Base-by-base conservation (phyloP, 2,888 invertebrate species). In the Pseudanteris insignis region DNA sequence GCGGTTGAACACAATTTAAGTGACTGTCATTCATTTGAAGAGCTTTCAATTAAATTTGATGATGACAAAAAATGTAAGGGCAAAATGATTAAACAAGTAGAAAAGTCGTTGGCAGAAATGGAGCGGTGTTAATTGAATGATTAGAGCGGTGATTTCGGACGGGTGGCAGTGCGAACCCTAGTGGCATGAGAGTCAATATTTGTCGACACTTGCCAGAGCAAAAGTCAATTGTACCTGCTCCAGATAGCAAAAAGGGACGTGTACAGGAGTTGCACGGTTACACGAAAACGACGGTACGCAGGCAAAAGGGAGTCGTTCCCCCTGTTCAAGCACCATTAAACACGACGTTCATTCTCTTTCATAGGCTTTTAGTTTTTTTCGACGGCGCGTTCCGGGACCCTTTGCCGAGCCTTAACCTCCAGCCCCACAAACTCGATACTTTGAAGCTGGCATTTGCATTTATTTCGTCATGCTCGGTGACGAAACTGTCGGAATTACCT, bases 311-410 rank as follows among this genome's bases (percentile, higher is more conserved):
- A 13, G 10, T 38, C 46, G n/a, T n/a, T 34, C 32, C 68, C 68
- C 67, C 61, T 73, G 71, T 77, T 78, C 72, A 77, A 76, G 77
- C 77, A 69, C 76, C 77, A 78, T 78, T 78, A 77, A 78, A 76
- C 73, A 68, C 73, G 73, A 72, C 76, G 72, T 72, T 77, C 73
- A 75, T 75, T 70, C 71, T 67, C 74, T 67, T 69, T 75, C 71
- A 63, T 66, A 55, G 59, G 61, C 64, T 59, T 66, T 62, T 62
- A 29, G 26, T 21, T 41, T 30, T 12, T 21, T 30, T 29, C 12
- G 12, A 47, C 46, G 10, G 29, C 15, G n/a, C 24, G 37, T 47
- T 44, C 30, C 28, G 38, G 38, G 43, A 30, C 37, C 55, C 51
- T 53, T 47, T n/a, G n/a, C n/a, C n/a, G n/a, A n/a, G n/a, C n/a